phyloP scores from a whole-genome alignment of 2,888 invertebrate species.

The Tenthredo distinguenda region DNA sequence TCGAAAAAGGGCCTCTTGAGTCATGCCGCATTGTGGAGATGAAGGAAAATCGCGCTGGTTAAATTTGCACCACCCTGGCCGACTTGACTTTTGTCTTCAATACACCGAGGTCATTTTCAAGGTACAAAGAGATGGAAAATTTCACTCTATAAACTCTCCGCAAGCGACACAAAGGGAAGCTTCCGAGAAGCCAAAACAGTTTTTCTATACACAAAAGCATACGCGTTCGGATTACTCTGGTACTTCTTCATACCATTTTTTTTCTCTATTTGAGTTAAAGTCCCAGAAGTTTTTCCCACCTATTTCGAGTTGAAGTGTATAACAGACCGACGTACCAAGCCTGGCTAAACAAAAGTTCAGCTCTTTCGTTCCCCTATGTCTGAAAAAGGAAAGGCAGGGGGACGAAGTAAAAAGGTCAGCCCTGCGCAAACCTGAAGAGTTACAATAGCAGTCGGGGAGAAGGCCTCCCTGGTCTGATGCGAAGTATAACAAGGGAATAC shows the following conservation, averaged over 20 bases:
- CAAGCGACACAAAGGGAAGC: neutral
- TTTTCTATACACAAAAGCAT: constrained; percentile 6
- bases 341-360: constrained; percentile 23
- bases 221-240: neutral
- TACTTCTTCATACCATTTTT: neutral
- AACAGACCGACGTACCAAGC: neutral
- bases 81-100: neutral
- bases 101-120: neutral
- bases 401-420: constrained; percentile 13
- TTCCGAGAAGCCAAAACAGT: neutral
- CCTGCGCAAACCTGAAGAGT: neutral
- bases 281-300: neutral
- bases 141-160: neutral
- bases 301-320: constrained; percentile 9
- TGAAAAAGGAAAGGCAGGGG: neutral
- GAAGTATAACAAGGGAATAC: constrained; percentile 7
- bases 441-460: constrained; percentile 1
- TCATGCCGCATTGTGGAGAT: neutral
- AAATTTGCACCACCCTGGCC: neutral
- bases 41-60: neutral
- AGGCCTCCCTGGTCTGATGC: neutral
- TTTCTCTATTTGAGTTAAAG: neutral
- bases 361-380: neutral
- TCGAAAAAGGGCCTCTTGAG: neutral
- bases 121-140: neutral